Evolutionary conservation across 2,113 vertebrate species (phyloP), one percentile per base, ranked within the genome.

Genomic region (Petroica traversi): DNA sequence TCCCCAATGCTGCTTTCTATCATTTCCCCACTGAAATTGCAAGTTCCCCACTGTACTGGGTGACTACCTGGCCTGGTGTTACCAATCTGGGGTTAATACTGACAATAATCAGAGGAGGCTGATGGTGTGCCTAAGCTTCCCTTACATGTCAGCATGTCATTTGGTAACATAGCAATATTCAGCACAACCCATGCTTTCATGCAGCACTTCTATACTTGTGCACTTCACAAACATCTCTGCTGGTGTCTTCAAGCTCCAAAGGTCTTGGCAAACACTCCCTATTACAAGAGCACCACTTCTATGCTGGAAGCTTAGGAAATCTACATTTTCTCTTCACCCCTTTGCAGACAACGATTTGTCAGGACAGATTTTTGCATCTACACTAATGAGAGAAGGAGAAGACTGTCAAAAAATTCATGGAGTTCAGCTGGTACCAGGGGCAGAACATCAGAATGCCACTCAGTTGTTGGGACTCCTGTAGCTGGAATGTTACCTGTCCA

Each of bases 381-480:
- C 9, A 28, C 5, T 51, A 71, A 57, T 7, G 9, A 85, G 31
- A 1, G 5, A 52, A 48, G 36, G 29, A 92, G 28, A 84, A 46
- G 48, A 48, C 28, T 48, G 13, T 4, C 51, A 74, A 43, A 71
- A 18, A 71, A 71, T 9, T 31, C 1, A 2, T 69, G 34, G 46
- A 48, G 54, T 64, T 28, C 0, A 0, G 46, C 24, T 62, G 41
- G 36, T 64, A 75, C 25, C 1, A 1, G 45, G 81, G 12, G 29
- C n/a, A 78, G 64, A 88, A 59, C 24, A 81, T 22, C 8, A 17
- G 25, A 55, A 85, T 52, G 25, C 4, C 43, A 59, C 34, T 48
- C 17, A 45, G 17, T 11, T 59, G 15, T 3, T 75, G 24, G 57
- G 57, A 81, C 41, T 51, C 61, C 74, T 54, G 8, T 31, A 72